Evolutionary conservation across 2,797 vertebrate species (phyloP).

Genomic region (Hapalemur alaotrensis): DNA sequence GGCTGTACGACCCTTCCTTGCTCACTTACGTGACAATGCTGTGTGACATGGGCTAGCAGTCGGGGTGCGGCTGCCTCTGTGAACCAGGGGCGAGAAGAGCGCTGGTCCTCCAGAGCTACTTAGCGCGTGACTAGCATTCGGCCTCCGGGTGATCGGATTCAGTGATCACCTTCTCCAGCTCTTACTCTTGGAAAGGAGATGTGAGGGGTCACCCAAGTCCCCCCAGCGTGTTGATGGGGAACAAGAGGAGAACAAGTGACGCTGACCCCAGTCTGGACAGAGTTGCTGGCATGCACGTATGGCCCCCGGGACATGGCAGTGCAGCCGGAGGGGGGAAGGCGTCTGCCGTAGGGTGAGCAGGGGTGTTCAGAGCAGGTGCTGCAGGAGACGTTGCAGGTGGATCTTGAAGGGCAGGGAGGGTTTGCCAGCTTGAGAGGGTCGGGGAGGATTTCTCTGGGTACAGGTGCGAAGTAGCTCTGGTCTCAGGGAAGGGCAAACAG

Average conservation of each 20-base stretch:
- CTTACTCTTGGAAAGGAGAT: neutral
- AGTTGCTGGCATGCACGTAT: neutral
- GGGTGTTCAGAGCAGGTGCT: neutral
- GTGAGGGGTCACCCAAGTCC: neutral
- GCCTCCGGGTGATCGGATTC: neutral
- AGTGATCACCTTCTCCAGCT: neutral
- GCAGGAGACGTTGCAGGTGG: neutral
- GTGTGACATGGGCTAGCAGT: neutral
- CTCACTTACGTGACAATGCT: fast-evolving
- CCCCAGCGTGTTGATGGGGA: neutral
- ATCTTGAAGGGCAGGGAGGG: neutral
- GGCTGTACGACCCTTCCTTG: too few relatives aligned
- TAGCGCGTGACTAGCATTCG: neutral
- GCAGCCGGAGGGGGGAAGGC: fast-evolving
- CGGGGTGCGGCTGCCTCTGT: neutral
- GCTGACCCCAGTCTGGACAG: neutral
- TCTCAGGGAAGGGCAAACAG: neutral
- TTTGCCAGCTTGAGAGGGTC: neutral
- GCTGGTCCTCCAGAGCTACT: neutral
- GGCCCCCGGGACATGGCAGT: neutral
- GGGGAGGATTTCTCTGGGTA: neutral
- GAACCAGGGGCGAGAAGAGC: neutral
- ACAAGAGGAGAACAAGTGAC: neutral
- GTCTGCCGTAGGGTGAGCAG: neutral
- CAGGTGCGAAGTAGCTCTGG: neutral